These are phyloP conservation scores for Trichomycterus rosablanca DNA, from an alignment of 2,113 vertebrate genomes.

Conservation along the genomic window DNA sequence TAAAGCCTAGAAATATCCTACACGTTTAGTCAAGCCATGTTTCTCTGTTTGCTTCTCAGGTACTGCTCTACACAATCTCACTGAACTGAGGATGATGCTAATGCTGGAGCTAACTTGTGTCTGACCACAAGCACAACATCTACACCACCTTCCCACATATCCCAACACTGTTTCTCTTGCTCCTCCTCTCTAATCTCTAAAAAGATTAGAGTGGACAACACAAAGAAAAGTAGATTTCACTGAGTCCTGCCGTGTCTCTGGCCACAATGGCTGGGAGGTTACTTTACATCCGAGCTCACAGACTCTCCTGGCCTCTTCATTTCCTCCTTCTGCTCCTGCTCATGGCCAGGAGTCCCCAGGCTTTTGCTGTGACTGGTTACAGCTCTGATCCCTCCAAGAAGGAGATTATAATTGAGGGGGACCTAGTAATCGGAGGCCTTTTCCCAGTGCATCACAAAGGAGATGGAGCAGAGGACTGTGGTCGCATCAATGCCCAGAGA, in stretches of 20 bases:
- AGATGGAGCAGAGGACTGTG: slow-evolving; percentile 81
- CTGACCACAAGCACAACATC: slow-evolving; percentile 53
- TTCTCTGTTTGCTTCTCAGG: slow-evolving; percentile 64
- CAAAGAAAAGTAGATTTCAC: background rate
- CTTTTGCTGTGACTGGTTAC: slow-evolving; percentile 24
- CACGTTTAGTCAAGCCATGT: too few relatives aligned
- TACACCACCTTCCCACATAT: slow-evolving; percentile 46
- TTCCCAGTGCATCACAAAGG: slow-evolving; percentile 96
- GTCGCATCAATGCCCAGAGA: slow-evolving; percentile 91
- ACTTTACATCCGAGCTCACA: slow-evolving; percentile 1
- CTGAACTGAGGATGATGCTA: slow-evolving; percentile 51
- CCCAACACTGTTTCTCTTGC: too few relatives aligned
- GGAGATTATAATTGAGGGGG: slow-evolving; percentile 87
- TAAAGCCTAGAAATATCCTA: too few relatives aligned
- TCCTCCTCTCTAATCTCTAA: slow-evolving; percentile 34
- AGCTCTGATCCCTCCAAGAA: slow-evolving; percentile 67
- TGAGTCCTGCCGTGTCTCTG: background rate
- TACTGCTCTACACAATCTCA: slow-evolving; percentile 54
- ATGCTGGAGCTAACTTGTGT: slow-evolving; percentile 50
- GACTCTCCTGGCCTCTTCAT: slow-evolving; percentile 29
- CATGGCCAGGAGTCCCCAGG: slow-evolving; percentile 18
- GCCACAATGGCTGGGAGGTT: slow-evolving; percentile 29
- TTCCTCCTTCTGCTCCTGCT: slow-evolving; percentile 35
- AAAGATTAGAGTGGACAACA: slow-evolving; percentile 21
- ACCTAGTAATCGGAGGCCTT: slow-evolving; percentile 90